These are phyloP conservation scores for Aramus guarauna DNA, from an alignment of 2,113 vertebrate species.

Conservation along the genomic window DNA sequence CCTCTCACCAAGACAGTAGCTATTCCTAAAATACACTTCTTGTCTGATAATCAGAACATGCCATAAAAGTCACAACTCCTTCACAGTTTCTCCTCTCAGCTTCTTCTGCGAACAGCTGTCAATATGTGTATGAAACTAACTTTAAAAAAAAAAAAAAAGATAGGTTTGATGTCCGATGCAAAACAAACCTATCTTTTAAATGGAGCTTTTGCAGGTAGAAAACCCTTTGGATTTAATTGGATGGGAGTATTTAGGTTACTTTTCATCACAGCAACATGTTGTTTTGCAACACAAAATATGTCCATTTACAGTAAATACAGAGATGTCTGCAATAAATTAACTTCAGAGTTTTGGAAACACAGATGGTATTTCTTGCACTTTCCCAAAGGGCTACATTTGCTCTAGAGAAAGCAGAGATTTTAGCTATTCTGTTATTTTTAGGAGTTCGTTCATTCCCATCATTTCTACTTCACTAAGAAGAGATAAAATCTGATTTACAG, in stretches of 20 bases:
- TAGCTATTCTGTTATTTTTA: conserved; percentile 30
- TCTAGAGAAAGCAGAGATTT: background rate
- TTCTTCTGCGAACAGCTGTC: background rate
- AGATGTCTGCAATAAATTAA: conserved; percentile 39
- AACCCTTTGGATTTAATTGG: background rate
- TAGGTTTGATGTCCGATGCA: background rate
- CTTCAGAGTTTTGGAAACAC: conserved; percentile 12
- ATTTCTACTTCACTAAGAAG: background rate
- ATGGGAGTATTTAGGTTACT: background rate
- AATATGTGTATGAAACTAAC: background rate
- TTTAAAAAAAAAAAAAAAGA: background rate
- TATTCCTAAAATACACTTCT: background rate
- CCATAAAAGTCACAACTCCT: background rate
- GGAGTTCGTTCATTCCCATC: background rate
- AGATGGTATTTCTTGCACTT: conserved; percentile 57
- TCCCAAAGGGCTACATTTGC: conserved; percentile 17
- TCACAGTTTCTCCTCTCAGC: background rate
- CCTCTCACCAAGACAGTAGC: background rate
- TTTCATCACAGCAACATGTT: conserved; percentile 26
- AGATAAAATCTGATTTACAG: background rate
- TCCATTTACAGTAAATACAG: conserved; percentile 44
- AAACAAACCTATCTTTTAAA: background rate
- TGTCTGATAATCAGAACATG: background rate
- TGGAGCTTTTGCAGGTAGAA: background rate
- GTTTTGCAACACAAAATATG: conserved; percentile 43